Evolutionary conservation across 2,113 vertebrate genomes (phyloP).

Genomic region (Hemicordylus capensis): DNA sequence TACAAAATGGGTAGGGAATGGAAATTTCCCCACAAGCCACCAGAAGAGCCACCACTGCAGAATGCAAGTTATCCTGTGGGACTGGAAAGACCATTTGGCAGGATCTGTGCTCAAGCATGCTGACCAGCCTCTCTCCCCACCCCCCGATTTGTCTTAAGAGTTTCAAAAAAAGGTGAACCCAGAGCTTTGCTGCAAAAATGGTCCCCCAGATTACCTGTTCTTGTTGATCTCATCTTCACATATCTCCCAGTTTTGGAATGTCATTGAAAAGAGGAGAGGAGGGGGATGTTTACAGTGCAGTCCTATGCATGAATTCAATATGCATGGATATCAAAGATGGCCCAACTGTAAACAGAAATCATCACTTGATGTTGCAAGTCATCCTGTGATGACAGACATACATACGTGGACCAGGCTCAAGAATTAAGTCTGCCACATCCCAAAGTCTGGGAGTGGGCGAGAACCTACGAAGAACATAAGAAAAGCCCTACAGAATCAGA

Average conservation of each 20-base stretch:
- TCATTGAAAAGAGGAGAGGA: neutral
- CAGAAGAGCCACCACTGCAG: neutral
- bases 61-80: neutral
- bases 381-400: neutral
- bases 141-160: neutral
- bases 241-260: neutral
- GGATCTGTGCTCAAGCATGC: neutral
- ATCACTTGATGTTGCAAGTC: neutral
- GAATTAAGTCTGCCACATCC: neutral
- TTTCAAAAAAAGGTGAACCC: neutral
- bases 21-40: neutral
- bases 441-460: neutral
- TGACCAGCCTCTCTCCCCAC: no score
- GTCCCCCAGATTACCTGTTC: neutral
- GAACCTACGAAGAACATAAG: no score
- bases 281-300: neutral
- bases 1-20: neutral
- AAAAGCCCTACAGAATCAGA: no score
- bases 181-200: neutral
- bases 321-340: neutral
- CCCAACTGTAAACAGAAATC: neutral
- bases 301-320: neutral
- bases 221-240: neutral
- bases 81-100: neutral
- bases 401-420: neutral